A percentile compares a stretch with the other conserved stretches of the same genome.
phyloP scores from a whole-genome alignment of 2,113 vertebrate genomes.

The Columba livia region DNA sequence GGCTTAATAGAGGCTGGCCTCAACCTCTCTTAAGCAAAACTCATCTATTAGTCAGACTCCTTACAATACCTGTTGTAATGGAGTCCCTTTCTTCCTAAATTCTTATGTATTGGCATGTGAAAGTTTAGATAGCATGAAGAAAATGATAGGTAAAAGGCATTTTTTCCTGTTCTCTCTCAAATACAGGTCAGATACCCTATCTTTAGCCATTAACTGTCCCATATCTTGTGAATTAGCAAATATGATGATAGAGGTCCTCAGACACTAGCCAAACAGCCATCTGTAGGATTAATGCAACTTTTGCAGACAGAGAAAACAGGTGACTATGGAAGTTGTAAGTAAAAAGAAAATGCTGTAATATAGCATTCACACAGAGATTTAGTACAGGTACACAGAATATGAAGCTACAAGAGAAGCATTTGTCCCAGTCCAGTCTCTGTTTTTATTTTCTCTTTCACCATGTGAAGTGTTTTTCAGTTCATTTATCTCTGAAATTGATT shows the following conservation, averaged over 20 bases:
- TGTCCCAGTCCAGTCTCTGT: neutral
- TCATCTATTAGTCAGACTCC: neutral
- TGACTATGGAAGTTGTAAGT: neutral
- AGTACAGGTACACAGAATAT: neutral
- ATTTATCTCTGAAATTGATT: neutral
- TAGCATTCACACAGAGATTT: neutral
- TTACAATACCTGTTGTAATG: neutral
- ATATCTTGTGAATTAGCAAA: neutral
- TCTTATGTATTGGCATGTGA: neutral
- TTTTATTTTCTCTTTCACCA: neutral
- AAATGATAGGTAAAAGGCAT: neutral
- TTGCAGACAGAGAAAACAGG: neutral
- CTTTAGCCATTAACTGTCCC: neutral
- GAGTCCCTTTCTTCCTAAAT: neutral
- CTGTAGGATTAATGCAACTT: neutral
- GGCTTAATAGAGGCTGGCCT: neutral
- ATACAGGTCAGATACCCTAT: neutral
- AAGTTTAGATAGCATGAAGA: neutral
- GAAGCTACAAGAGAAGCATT: neutral
- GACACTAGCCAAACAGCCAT: neutral
- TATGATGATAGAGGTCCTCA: neutral
- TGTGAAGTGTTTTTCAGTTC: neutral
- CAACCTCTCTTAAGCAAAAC: neutral
- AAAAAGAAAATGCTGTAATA: neutral
- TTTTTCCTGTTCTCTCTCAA: neutral